These are phyloP conservation scores for Seriola dumerili DNA, from an alignment of 2,113 vertebrate species.

Conservation along the genomic window DNA sequence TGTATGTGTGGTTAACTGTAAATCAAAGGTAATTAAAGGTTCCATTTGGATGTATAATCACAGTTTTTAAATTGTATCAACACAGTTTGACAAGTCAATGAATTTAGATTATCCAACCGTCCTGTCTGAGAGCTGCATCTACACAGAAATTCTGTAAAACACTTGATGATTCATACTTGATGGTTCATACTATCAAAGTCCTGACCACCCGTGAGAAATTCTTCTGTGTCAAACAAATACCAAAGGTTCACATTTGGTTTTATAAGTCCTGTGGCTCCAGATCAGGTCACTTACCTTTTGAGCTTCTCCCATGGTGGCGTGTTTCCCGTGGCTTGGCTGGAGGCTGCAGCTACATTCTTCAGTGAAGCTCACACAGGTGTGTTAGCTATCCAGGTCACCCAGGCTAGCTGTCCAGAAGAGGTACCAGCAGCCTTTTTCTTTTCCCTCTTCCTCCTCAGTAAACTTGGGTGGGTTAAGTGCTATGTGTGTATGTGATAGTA, in stretches of 20 bases:
- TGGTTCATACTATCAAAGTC: background rate
- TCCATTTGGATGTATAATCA: background rate
- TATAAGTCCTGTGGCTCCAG: slow-evolving; percentile 4
- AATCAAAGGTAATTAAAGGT: background rate
- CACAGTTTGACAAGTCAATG: background rate
- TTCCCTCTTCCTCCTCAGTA: slow-evolving; percentile 1
- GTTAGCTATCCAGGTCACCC: slow-evolving; percentile 37
- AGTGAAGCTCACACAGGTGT: slow-evolving; percentile 61
- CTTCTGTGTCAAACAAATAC: background rate
- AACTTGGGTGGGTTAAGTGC: slow-evolving; percentile 36
- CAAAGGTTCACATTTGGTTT: slow-evolving; percentile 32
- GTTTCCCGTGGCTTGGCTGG: slow-evolving; percentile 62
- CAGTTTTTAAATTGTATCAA: background rate
- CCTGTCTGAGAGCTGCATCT: slow-evolving; percentile 3
- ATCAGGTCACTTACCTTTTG: slow-evolving; percentile 86
- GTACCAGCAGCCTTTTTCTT: slow-evolving; percentile 13
- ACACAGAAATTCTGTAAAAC: background rate
- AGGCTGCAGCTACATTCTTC: slow-evolving; percentile 81
- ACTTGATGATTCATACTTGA: background rate
- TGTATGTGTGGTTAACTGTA: background rate
- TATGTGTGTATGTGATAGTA: slow-evolving; percentile 44
- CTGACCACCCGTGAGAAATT: background rate
- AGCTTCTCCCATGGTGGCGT: slow-evolving; percentile 88
- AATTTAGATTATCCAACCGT: slow-evolving; percentile 20
- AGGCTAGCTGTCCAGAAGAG: slow-evolving; percentile 40